phyloP scores from a whole-genome alignment of 2,113 vertebrate genomes.

The Paralichthys olivaceus region DNA sequence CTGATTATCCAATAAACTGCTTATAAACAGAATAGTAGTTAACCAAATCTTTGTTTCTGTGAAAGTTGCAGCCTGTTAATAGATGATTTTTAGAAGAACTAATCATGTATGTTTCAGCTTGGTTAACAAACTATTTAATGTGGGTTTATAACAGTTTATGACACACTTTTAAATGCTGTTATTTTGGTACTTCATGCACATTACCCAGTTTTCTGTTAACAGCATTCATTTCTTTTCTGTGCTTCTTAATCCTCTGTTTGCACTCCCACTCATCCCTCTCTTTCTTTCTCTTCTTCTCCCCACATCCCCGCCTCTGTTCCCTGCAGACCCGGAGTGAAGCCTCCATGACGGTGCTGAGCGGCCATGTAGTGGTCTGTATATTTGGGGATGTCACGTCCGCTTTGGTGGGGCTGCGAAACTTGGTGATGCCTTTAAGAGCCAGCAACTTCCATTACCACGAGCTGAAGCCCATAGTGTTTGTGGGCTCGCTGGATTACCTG shows the following conservation, averaged over 20 bases:
- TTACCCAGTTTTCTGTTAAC: conserved; percentile 11
- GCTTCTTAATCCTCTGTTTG: background rate
- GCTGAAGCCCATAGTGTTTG: conserved; percentile 98
- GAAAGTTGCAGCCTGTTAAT: background rate
- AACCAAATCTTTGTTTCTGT: conserved; percentile 40
- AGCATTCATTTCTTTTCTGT: background rate
- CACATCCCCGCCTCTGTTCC: conserved; percentile 27
- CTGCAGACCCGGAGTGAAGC: conserved; percentile 96
- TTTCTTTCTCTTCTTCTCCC: conserved; percentile 34
- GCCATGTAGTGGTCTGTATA: conserved; percentile 99
- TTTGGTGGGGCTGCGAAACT: conserved; percentile 97
- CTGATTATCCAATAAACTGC: conserved; percentile 47
- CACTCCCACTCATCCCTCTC: conserved; percentile 22
- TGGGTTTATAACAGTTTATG: conserved; percentile 55
- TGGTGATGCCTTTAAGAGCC: conserved; percentile 99
- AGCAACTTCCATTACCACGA: conserved; percentile 99
- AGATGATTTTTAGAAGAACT: background rate
- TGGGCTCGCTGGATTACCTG: conserved; percentile 98
- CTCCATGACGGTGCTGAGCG: conserved; percentile 98
- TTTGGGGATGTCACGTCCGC: conserved; percentile 98
- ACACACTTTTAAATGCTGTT: background rate
- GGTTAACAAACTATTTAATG: conserved; percentile 57
- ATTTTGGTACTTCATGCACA: background rate
- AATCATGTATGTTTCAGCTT: conserved; percentile 20
- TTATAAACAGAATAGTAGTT: conserved; percentile 62